A percentile compares a stretch with the other conserved stretches of the same genome.
These are phyloP conservation scores for Moxostoma hubbsi DNA, from an alignment of 2,797 vertebrate genomes.

Conservation along the genomic window DNA sequence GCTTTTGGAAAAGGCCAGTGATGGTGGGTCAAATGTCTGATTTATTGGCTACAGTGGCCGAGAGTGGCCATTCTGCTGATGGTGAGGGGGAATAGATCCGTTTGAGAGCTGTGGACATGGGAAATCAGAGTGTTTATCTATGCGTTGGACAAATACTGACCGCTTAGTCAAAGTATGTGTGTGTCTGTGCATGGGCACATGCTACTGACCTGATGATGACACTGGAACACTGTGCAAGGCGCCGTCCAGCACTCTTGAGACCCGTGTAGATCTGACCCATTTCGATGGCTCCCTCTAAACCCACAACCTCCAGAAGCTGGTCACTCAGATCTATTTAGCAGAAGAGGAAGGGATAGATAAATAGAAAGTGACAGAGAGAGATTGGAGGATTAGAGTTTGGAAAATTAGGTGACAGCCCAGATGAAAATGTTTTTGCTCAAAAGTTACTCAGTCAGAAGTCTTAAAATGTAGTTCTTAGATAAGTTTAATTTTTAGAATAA, in stretches of 20 bases:
- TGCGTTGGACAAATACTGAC: conserved; percentile 15
- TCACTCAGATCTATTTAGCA: conserved; percentile 77
- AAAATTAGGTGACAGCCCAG: background rate
- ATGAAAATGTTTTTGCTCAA: background rate
- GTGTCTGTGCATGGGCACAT: background rate
- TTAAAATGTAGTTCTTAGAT: background rate
- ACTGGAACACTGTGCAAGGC: conserved; percentile 89
- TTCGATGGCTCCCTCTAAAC: conserved; percentile 93
- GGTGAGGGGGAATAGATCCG: conserved; percentile 1
- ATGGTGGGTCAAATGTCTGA: conserved; percentile 59
- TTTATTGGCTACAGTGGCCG: conserved; percentile 51
- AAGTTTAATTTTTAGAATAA: background rate
- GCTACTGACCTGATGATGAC: conserved; percentile 88
- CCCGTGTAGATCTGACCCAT: conserved; percentile 99
- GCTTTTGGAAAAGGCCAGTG: background rate
- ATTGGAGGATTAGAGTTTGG: background rate
- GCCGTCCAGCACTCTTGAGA: conserved; percentile 91
- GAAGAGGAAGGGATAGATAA: conserved; percentile 4
- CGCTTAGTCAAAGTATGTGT: conserved; percentile 12
- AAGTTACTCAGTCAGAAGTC: background rate
- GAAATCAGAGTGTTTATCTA: conserved; percentile 37
- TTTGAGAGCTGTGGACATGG: conserved; percentile 24
- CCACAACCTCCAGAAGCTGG: conserved; percentile 87
- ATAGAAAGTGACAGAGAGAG: background rate
- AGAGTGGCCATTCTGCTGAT: conserved; percentile 28